Conservation (phyloP, 2,113 vertebrate species). For the Alaudala cheleensis region DNA sequence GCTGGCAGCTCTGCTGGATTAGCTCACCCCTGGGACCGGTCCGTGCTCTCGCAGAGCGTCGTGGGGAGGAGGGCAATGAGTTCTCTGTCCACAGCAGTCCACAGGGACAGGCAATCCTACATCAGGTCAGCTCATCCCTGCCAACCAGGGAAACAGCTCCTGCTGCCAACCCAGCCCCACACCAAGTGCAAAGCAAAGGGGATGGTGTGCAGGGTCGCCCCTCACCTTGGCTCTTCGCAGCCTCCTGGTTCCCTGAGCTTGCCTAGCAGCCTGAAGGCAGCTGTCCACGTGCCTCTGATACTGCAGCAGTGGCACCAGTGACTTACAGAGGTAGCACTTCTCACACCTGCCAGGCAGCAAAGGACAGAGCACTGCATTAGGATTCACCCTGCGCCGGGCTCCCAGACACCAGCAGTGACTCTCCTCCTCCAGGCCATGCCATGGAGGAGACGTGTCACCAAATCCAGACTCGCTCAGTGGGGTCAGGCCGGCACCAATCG, state of each 20-base stretch:
- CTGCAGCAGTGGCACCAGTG: constrained; percentile 74
- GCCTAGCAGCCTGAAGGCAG: constrained; percentile 77
- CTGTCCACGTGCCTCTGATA: constrained; percentile 83
- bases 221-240: constrained; percentile 71
- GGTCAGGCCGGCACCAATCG: constrained; percentile 37
- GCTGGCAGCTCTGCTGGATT: constrained; percentile 50
- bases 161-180: constrained; percentile 36
- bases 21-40: constrained; percentile 27
- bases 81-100: not conserved
- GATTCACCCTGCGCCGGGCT: constrained; percentile 41
- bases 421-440: constrained; percentile 34
- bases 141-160: not conserved
- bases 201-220: not conserved
- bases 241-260: constrained; percentile 52
- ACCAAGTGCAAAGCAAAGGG: not conserved
- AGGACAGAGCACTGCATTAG: constrained; percentile 62
- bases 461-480: constrained; percentile 49
- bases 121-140: not conserved
- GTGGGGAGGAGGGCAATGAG: not conserved
- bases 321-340: constrained; percentile 89
- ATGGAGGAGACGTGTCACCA: constrained; percentile 15
- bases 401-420: constrained; percentile 30
- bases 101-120: not conserved
- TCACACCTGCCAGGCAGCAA: constrained; percentile 76
- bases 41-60: not conserved